A percentile compares a stretch with the other conserved stretches of the same genome.
phyloP scores from a whole-genome alignment of 1,140 invertebrate genomes.

The Cydia splendana region DNA sequence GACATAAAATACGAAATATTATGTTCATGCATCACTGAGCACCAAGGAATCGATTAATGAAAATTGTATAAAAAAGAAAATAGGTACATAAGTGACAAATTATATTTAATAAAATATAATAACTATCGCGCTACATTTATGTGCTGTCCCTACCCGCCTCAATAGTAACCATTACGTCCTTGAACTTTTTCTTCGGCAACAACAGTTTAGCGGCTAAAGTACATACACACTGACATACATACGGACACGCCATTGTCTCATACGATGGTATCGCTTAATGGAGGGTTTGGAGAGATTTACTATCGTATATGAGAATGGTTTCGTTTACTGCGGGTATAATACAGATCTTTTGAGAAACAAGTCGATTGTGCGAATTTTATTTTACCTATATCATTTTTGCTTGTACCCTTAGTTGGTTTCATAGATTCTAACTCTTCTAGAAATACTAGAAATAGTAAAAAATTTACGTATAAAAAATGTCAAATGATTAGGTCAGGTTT shows the following conservation, averaged over 20 bases:
- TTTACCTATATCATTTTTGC: not conserved
- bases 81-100: too few species aligned
- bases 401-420: too few species aligned
- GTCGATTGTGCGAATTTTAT: not conserved
- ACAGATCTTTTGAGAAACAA: not conserved
- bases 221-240: constrained; percentile 19
- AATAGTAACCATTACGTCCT: constrained; percentile 3
- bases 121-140: not conserved
- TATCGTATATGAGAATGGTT: constrained; percentile 14
- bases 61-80: too few species aligned
- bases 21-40: too few species aligned
- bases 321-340: not conserved
- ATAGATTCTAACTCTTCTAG: too few species aligned
- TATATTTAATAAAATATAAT: not conserved
- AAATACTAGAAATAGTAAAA: too few species aligned
- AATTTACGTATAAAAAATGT: too few species aligned
- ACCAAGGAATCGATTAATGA: too few species aligned
- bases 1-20: too few species aligned
- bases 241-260: constrained; percentile 21
- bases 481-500: too few species aligned
- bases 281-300: constrained; percentile 15
- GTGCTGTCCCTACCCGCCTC: not conserved
- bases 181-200: constrained; percentile 28
- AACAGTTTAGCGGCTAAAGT: constrained; percentile 27
- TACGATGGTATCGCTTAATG: constrained; percentile 24